Evolutionary conservation across 2,113 vertebrate species (phyloP).

Genomic region (Pantherophis guttatus): DNA sequence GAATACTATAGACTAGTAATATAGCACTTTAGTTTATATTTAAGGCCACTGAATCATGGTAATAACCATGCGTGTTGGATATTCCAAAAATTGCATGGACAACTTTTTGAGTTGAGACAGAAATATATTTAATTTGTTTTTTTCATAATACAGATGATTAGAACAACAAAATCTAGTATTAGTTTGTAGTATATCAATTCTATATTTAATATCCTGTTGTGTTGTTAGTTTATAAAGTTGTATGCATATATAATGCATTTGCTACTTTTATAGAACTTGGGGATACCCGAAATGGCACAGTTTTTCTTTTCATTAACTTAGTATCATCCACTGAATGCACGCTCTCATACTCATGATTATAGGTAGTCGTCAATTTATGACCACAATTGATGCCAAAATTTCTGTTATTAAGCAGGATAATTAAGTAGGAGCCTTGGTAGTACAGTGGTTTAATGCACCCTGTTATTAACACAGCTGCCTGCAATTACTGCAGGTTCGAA

Average conservation of each 20-base stretch:
- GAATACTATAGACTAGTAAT: background rate
- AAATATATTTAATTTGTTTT: background rate
- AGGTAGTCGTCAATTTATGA: background rate
- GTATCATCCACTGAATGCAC: background rate
- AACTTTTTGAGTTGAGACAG: background rate
- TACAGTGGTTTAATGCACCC: too few relatives aligned
- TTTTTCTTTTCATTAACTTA: background rate
- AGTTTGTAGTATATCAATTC: background rate
- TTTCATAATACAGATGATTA: background rate
- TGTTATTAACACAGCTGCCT: too few relatives aligned
- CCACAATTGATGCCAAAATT: too few relatives aligned
- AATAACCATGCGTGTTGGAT: background rate
- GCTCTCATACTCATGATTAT: background rate
- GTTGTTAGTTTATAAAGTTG: background rate
- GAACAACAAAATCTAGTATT: background rate
- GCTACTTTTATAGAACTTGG: background rate
- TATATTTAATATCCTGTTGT: background rate
- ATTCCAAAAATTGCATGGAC: background rate
- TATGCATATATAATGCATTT: background rate
- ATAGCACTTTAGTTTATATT: background rate
- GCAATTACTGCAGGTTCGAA: too few relatives aligned
- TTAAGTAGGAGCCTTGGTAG: too few relatives aligned
- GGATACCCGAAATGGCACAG: background rate
- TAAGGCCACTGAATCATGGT: background rate
- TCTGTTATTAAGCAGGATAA: background rate